Base-by-base conservation (phyloP, 2,888 invertebrate genomes). In the Pollenia labialis region DNA sequence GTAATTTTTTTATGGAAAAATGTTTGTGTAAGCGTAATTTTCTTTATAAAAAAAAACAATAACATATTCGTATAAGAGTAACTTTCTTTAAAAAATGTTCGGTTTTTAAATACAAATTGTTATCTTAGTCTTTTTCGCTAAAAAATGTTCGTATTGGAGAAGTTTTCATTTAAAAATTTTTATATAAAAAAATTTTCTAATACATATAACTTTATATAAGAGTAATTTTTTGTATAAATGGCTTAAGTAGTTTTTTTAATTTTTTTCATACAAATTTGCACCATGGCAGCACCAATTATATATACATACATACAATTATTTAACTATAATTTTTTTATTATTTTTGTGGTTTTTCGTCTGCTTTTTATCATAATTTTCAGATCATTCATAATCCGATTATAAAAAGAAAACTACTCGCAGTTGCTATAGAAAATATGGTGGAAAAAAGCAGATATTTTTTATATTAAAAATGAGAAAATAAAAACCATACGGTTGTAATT, bases 351-450 rank as follows among this genome's bases (percentile, higher is more conserved):
- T 72, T 77, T 72, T 72, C 69, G 75, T 54, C 72, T 85, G 81
- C 48, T 68, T 71, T 81, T 85, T 81, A 85, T 81, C 60, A 72
- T 74, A 11, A 81, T 82, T 74, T 82, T 85, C 18, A 56, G 79
- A 82, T 79, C 82, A 82, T 85, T 79, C 48, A 82, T 85, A 85
- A 85, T 81, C 85, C 81, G 77, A 82, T 85, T 85, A 85, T 82
- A 69, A 75, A 56, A 71, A 40, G 40, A n/a, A 60, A 66, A 79
- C 71, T 62, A 64, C 72, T 66, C 4, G 23, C 12, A 56, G 9
- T 18, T 62, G 32, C 32, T 18, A 2, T n/a, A 68, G 44, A 32
- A 60, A 60, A 52, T 42, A 42, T 4, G 1, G 69, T 11, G 1
- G 1, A 48, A 42, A n/a, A 60, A 40, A 64, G n/a, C 11, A 44